Base-by-base conservation (phyloP, 1,140 invertebrate genomes). In the Leucophenga varia region DNA sequence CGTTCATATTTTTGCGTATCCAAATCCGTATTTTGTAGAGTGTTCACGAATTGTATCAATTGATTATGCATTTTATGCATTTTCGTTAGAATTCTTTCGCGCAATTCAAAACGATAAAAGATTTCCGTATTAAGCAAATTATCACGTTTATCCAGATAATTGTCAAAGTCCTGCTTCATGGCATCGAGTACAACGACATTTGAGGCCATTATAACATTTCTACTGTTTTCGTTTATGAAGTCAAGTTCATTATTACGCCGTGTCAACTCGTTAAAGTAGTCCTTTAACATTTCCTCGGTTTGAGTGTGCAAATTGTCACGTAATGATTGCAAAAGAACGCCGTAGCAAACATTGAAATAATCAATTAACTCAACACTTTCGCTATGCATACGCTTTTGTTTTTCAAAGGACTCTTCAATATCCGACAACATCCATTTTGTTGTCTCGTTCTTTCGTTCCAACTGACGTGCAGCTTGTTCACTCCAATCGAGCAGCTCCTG, bases 161-260 rank as follows among this genome's bases (percentile, higher is more conserved):
- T 72, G 3, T 48, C 14, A 30, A 67, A 70, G 25, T 69, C 64
- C 19, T 52, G 34, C 17, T 55, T 55, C 0, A 72, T 37, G 34
- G 58, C 48, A 16, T 70, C 49, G 5, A 60, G 54, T 3, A 54
- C 55, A 9, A 43, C 17, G 3, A 72, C 40, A 13, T 69, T 69
- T 7, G 59, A 56, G 34, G 61, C 64, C 34, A 72, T 69, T 18
- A 70, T 61, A 2, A 72, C 56, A 38, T 70, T 69, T 41, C 72
- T 69, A 18, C 55, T 47, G 31, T 72, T 61, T 2, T 37, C 0
- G 1, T 67, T 55, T 51, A 65, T 57, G n/a, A 41, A 21, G 0
- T 69, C 57, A 20, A 59, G 37, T 17, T 65, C 63, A 10, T 72
- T 55, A 7, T 59, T 61, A 17, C 54, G 52, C 1, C 52, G 37